Evolutionary conservation across 2,797 vertebrate genomes (phyloP).

Genomic region (Pristis pectinata): DNA sequence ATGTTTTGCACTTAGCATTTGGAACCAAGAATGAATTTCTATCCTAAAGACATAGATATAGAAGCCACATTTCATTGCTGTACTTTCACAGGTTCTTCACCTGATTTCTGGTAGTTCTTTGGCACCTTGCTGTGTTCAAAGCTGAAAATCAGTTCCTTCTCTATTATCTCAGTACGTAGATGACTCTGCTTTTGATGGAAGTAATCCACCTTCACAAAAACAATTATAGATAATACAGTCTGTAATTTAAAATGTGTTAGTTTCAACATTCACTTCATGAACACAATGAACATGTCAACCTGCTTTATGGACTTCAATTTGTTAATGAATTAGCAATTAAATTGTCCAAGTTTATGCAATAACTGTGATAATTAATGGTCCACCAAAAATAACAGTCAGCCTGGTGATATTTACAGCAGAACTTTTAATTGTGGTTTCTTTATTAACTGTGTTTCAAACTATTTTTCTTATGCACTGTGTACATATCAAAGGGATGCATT

Average conservation of each 20-base stretch:
- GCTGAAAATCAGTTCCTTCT: neutral
- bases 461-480: neutral
- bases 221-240: neutral
- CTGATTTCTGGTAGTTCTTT: neutral
- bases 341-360: neutral
- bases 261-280: neutral
- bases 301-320: neutral
- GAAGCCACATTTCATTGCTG: neutral
- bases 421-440: neutral
- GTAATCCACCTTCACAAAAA: neutral
- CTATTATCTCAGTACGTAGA: neutral
- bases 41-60: neutral
- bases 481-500: neutral
- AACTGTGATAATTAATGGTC: neutral
- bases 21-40: too few species aligned
- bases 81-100: neutral
- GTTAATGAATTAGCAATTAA: conserved; percentile 7
- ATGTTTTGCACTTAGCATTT: too few species aligned
- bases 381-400: neutral
- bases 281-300: neutral
- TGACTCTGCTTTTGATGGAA: neutral
- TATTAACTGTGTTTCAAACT: neutral
- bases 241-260: neutral
- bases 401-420: conserved; percentile 2
- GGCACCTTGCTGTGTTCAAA: neutral